Evolutionary conservation across 2,888 invertebrate genomes (phyloP).

Genomic region (Latheticus oryzae): DNA sequence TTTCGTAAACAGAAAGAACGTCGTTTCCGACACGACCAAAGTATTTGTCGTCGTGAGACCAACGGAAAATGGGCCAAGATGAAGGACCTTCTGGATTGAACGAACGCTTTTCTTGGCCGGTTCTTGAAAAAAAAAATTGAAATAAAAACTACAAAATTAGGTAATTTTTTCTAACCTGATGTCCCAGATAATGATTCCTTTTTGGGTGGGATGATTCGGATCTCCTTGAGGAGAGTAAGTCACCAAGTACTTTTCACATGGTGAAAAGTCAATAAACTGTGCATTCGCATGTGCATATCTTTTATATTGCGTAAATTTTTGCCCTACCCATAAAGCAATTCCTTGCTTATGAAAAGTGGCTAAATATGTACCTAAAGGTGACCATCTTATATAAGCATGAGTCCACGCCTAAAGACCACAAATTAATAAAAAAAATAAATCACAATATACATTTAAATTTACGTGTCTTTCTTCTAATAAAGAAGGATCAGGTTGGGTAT

Average conservation of each 20-base stretch:
- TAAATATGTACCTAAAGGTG: slow-evolving; percentile 95
- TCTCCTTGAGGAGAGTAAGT: slow-evolving; percentile 90
- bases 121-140: slow-evolving; percentile 66
- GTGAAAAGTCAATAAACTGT: slow-evolving; percentile 97
- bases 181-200: slow-evolving; percentile 95
- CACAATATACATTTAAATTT: slow-evolving; percentile 53
- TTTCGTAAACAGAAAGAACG: slow-evolving; percentile 93
- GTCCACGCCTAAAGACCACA: slow-evolving; percentile 83
- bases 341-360: slow-evolving; percentile 97
- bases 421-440: slow-evolving; percentile 14
- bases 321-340: slow-evolving; percentile 97
- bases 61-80: slow-evolving; percentile 95
- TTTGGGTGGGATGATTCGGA: slow-evolving; percentile 74
- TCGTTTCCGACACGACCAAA: slow-evolving; percentile 87
- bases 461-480: slow-evolving; percentile 85
- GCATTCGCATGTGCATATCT: slow-evolving; percentile 92
- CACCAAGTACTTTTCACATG: slow-evolving; percentile 95
- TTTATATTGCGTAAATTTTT: slow-evolving; percentile 90
- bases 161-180: slow-evolving; percentile 71
- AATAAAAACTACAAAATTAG: slow-evolving; percentile 1
- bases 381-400: slow-evolving; percentile 97
- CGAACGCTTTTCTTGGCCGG: slow-evolving; percentile 91
- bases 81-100: slow-evolving; percentile 85
- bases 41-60: slow-evolving; percentile 96
- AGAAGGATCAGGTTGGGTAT: slow-evolving; percentile 87